Evolutionary conservation across 2,113 vertebrate species (phyloP), one percentile per base, ranked within the genome.

Genomic region (Crotalus tigris): DNA sequence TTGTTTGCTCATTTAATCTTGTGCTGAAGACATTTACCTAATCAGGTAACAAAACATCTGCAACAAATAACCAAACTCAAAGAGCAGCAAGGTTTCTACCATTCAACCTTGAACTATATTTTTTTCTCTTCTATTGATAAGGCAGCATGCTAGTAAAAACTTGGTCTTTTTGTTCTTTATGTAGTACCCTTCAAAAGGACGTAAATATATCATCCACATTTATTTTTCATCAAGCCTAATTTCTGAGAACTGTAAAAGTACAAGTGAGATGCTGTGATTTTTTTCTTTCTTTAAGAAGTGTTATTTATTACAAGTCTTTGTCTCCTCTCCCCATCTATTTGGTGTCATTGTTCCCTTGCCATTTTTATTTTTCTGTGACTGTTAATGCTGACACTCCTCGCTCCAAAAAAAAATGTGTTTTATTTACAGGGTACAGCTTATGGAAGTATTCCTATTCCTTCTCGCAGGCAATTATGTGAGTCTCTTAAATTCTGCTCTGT

Each of bases 381-480:
- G 95, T 96, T 97, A 95, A 97, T 96, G 92, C 96, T 97, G 94
- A 97, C 96, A 96, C 97, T 95, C 95, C 96, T 97, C 97, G 94
- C 97, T 98, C 97, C 95, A 97, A 95, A 97, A 96, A 95, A 95
- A 97, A 96, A 96, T 98, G 95, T 98, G 97, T 98, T 98, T 98
- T 98, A 96, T 97, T 98, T 98, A 95, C 98, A 98, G 98, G 97
- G 97, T 97, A 97, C 97, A 96, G 96, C 98, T 97, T 97, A 97
- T 97, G 97, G 97, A 97, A 97, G 97, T 97, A 97, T 97, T 98
- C 97, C 98, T 97, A 97, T 97, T 96, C 96, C 98, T 97, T 98
- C 98, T 97, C 97, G 97, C 98, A 98, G 97, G 95, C 98, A 97
- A 96, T 97, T 98, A 97, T 98, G 98, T 98, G 98, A 98, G 98